phyloP scores from a whole-genome alignment of 2,113 vertebrate genomes.

The Alectura lathami region DNA sequence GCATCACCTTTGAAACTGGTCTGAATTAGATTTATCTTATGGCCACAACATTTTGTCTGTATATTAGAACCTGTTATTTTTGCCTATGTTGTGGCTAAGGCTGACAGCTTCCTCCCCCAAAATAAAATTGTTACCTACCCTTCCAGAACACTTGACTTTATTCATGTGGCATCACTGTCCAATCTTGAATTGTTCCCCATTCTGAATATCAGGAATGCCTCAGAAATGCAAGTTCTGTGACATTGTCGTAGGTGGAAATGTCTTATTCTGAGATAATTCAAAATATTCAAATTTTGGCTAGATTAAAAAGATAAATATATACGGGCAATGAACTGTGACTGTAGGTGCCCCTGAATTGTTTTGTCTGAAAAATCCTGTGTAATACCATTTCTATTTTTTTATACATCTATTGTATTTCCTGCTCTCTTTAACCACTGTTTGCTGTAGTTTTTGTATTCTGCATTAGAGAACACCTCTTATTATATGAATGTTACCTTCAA shows the following conservation, averaged over 20 bases:
- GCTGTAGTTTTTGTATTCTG: not conserved
- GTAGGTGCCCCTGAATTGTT: not conserved
- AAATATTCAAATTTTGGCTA: not conserved
- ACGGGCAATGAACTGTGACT: not conserved
- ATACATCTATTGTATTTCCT: not conserved
- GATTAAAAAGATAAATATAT: not conserved
- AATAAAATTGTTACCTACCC: not conserved
- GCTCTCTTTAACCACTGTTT: not conserved
- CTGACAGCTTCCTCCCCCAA: not conserved
- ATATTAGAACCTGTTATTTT: not conserved
- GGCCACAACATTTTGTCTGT: not conserved
- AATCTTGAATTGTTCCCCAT: not conserved
- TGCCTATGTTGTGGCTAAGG: not conserved
- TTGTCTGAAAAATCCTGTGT: not conserved
- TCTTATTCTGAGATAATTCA: not conserved
- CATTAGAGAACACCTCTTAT: not conserved
- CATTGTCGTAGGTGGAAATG: not conserved
- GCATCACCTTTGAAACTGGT: not conserved
- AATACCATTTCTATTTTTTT: not conserved
- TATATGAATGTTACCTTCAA: not conserved
- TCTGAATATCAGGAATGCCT: not conserved
- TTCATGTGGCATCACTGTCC: not conserved
- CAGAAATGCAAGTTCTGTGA: not conserved
- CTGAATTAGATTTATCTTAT: not conserved
- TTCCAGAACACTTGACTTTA: not conserved